Evolutionary conservation across 2,797 vertebrate genomes (phyloP), one percentile per base, ranked within the genome.

Genomic region (Knipowitschia caucasica): DNA sequence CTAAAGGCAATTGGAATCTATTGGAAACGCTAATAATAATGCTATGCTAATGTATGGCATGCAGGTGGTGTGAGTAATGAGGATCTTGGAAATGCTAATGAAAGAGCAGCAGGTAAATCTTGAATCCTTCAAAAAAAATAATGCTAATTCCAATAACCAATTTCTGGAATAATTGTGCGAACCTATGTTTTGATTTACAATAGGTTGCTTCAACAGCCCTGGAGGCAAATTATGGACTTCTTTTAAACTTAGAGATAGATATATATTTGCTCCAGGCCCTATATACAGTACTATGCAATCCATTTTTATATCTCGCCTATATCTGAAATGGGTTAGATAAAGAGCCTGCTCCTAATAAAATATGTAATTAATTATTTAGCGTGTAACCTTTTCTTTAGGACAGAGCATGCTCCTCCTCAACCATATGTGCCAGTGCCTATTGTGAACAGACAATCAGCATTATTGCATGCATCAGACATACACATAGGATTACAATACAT

Each of bases 1-100:
- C 53, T 43, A 5, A 31, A 47, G 45, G 27, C 17, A 31, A 47
- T 47, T 47, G 30, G 27, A 47, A 31, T 47, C 17, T 14, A 18
- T 20, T 47, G 45, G 45, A 31, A 36, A 23, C 35, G 6, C 25
- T 25, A 21, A 56, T 36, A 50, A 50, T 71, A 62, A 73, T 68
- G 17, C 53, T 54, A 75, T 81, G 74, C 61, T 73, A 57, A 83
- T 71, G 8, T 56, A 73, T 62, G 67, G 73, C 57, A n/a, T n/a
- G n/a, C n/a, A 73, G 39, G 50, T 77, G 71, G 47, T 81, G 69
- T 56, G 62, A 76, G 66, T 77, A 67, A 75, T 70, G 47, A 80
- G 58, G 64, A 20, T 76, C 69, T 71, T 56, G 71, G 69, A 69
- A 58, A 67, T 73, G 78, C 66, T 73, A 64, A 71, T 80, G 59